Base-by-base conservation (phyloP, 2,888 invertebrate species). In the Agrotis segetum region DNA sequence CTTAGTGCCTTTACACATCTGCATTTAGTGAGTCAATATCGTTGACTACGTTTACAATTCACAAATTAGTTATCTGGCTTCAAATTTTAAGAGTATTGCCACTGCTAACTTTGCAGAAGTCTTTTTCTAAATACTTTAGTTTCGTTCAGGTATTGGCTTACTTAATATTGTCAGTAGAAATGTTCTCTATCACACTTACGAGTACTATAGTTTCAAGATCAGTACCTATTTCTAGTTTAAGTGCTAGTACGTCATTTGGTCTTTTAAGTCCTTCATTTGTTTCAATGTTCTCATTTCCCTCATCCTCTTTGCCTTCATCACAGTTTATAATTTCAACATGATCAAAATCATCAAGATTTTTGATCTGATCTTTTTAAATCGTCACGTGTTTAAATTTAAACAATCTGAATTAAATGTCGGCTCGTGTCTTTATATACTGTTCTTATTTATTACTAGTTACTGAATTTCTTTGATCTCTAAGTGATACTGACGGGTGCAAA, bases 381-480 rank as follows among this genome's bases (percentile, higher is more conserved):
- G 70, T 72, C 81, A 60, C 52, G 55, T 74, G 82, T 80, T 71
- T 71, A 74, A 77, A 81, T 79, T 84, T 81, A 77, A 84, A 81
- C 78, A 81, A 84, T 81, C 72, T 47, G 62, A 81, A 75, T 84
- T 74, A 82, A 79, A 85, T 79, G 68, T 82, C 77, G 72, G 74
- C 7, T 63, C 56, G 66, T 79, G 68, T 82, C 85, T 84, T 85
- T 75, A 85, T 82, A 65, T 68, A 83, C 77, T 81, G 24, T 13
- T 73, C 58, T 80, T 84, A 86, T 84, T 84, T 85, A 81, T 78
- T 75, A 66, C 68, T 71, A 71, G 81, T 82, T 81, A 71, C 62
- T 69, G 59, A 63, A 75, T 17, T 34, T 72, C 84, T 85, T 85
- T 85, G 84, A 85, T 85, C 83, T 85, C 50, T 72, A 72, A 84